Evolutionary conservation across 2,888 invertebrate species (phyloP).

Genomic region (Dioctria rufipes): DNA sequence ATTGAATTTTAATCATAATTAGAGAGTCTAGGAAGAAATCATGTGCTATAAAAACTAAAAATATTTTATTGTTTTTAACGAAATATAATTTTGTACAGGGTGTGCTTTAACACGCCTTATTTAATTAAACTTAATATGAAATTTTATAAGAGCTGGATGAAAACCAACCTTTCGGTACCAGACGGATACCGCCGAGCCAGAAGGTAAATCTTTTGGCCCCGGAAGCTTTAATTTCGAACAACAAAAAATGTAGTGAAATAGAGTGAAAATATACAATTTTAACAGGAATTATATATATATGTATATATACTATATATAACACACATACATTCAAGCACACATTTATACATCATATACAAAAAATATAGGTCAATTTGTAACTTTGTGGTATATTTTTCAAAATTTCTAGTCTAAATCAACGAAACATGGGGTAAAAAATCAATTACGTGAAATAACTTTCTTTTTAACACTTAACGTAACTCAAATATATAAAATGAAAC

Average conservation of each 20-base stretch:
- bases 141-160: slow-evolving; percentile 27
- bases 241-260: slow-evolving; percentile 57
- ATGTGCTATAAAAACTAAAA: slow-evolving; percentile 51
- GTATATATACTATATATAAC: slow-evolving; percentile 23
- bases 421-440: no score
- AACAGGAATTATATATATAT: background rate
- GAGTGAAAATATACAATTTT: slow-evolving; percentile 51
- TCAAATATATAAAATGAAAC: no score
- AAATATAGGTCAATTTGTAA: no score
- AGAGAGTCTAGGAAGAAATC: slow-evolving; percentile 45
- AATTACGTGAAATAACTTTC: no score
- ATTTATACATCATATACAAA: background rate
- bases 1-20: slow-evolving; percentile 52
- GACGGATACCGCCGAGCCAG: slow-evolving; percentile 66
- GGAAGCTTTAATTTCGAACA: slow-evolving; percentile 63
- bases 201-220: slow-evolving; percentile 66
- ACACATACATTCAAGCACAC: slow-evolving; percentile 28
- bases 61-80: slow-evolving; percentile 25
- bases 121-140: background rate
- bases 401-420: no score
- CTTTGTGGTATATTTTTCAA: no score
- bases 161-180: slow-evolving; percentile 65
- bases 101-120: background rate
- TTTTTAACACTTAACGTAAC: no score
- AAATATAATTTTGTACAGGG: background rate